Evolutionary conservation across 2,888 invertebrate species (phyloP).

Genomic region (Acronicta psi): DNA sequence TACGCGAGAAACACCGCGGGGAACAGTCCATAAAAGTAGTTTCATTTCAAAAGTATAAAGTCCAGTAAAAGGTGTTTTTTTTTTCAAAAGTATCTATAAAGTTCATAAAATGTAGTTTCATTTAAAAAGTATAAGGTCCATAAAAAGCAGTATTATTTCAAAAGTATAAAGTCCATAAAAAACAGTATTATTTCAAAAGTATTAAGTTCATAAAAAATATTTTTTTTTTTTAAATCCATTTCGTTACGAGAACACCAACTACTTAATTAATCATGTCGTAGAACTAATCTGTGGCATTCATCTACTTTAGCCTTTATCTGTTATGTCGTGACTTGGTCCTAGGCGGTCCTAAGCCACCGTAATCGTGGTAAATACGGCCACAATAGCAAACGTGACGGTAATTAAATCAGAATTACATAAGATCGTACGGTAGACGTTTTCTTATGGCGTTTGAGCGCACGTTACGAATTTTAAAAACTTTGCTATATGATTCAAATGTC

Average conservation of each 20-base stretch:
- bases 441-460: background rate
- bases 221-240: too few species aligned
- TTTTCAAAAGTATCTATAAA: too few species aligned
- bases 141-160: too few species aligned
- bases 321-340: conserved; percentile 33
- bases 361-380: conserved; percentile 23
- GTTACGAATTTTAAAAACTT: background rate
- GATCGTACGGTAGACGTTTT: conserved; percentile 2
- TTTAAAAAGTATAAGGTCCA: too few species aligned
- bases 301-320: conserved; percentile 34
- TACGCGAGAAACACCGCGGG: too few species aligned
- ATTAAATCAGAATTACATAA: conserved; percentile 32
- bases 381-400: conserved; percentile 36
- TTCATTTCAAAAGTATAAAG: too few species aligned
- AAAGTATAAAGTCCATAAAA: too few species aligned
- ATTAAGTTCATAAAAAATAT: too few species aligned
- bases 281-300: conserved; percentile 33
- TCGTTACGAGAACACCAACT: background rate
- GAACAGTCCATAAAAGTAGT: too few species aligned
- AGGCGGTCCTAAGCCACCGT: conserved; percentile 44
- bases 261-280: conserved; percentile 33
- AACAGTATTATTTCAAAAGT: too few species aligned
- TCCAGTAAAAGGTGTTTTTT: too few species aligned
- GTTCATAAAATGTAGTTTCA: too few species aligned
- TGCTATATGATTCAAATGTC: background rate